Conservation (phyloP, 2,113 vertebrate genomes). For the Cynocephalus volans region DNA sequence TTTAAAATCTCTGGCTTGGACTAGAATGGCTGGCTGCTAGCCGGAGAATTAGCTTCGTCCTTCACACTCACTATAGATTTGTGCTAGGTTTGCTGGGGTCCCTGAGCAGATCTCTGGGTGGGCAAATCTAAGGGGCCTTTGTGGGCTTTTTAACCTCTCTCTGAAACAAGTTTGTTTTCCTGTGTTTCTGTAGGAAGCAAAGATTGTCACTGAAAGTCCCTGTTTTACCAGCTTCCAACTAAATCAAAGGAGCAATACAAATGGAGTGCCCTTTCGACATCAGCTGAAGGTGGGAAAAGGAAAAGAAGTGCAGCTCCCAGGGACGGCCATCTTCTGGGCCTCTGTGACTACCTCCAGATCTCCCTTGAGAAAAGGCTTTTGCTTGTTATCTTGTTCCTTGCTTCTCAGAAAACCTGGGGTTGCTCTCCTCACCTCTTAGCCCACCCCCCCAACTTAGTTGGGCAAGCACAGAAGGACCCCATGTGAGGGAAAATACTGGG, state of each 20-base stretch:
- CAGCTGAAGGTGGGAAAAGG: neutral
- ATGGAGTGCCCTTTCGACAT: conserved; percentile 56
- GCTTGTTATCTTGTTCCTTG: neutral
- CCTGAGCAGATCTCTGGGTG: neutral
- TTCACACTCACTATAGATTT: neutral
- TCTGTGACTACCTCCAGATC: neutral
- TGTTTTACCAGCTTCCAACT: conserved; percentile 52
- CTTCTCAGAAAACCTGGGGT: neutral
- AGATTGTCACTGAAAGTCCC: conserved; percentile 4
- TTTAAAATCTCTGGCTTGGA: conserved; percentile 61
- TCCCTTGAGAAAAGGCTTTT: neutral
- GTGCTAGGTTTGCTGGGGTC: conserved; percentile 19
- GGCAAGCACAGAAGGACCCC: neutral
- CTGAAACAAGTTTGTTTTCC: conserved; percentile 46
- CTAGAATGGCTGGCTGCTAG: conserved; percentile 33
- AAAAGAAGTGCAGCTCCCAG: neutral
- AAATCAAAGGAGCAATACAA: conserved; percentile 66
- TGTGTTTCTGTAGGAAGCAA: conserved; percentile 17
- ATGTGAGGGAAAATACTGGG: neutral
- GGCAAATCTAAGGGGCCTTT: neutral
- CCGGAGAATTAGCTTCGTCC: conserved; percentile 28
- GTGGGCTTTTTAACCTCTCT: neutral
- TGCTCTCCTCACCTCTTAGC: neutral
- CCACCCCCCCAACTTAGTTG: neutral
- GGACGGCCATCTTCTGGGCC: neutral